Percentiles rank a stretch among this genome's conserved stretches.
Evolutionary conservation across 2,113 vertebrate genomes (phyloP).

Genomic region (Cygnus atratus): DNA sequence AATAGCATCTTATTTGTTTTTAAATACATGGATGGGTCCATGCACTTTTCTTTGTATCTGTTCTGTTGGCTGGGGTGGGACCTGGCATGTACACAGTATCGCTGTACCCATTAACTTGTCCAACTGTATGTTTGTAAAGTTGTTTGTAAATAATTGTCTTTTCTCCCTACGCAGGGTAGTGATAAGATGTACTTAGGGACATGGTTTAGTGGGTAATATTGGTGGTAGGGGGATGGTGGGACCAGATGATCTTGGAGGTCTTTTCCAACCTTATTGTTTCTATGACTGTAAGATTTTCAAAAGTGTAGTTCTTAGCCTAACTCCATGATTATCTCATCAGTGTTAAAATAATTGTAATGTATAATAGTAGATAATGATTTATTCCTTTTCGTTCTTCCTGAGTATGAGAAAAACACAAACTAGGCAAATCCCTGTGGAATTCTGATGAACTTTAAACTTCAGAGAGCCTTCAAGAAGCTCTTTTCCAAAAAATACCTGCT

Average conservation of each 20-base stretch:
- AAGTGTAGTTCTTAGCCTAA: neutral
- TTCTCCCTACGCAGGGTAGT: neutral
- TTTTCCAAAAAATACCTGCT: neutral
- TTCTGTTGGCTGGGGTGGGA: neutral
- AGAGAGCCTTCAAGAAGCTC: neutral
- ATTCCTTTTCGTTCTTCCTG: neutral
- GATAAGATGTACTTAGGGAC: neutral
- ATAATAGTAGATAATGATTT: neutral
- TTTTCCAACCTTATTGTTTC: no score
- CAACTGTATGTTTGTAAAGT: neutral
- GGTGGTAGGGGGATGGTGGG: no score
- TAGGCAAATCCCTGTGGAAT: neutral
- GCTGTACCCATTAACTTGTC: neutral
- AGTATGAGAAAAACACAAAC: neutral
- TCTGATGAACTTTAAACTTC: neutral
- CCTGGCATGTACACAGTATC: neutral
- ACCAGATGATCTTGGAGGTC: no score
- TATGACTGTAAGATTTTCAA: neutral
- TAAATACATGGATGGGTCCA: neutral
- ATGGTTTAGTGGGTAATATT: no score
- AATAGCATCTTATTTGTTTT: neutral
- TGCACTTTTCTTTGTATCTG: neutral
- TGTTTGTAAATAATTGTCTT: neutral
- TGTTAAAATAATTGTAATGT: neutral
- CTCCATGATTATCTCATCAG: neutral